Evolutionary conservation across 2,888 invertebrate genomes (phyloP).

Genomic region (Philonicus albiceps): DNA sequence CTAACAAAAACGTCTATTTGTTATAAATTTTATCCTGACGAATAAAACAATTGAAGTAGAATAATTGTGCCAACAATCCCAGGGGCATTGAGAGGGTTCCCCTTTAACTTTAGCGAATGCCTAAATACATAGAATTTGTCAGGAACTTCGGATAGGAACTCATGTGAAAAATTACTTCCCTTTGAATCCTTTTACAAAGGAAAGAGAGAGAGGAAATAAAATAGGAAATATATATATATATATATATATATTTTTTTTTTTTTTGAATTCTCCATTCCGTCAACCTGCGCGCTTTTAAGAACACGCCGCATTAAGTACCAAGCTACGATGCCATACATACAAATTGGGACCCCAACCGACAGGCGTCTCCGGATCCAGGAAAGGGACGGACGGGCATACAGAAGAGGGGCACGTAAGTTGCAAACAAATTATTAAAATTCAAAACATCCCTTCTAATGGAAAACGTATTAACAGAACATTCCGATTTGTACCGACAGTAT

Average conservation of each 20-base stretch:
- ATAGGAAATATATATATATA: not conserved
- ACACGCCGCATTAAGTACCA: conserved; percentile 23
- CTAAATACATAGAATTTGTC: not conserved
- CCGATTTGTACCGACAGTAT: conserved; percentile 34
- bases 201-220: not conserved
- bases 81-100: not conserved
- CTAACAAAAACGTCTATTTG: not conserved
- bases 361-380: not conserved
- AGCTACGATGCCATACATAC: conserved; percentile 11
- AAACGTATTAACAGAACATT: conserved; percentile 45
- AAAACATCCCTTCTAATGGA: conserved; percentile 43
- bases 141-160: conserved; percentile 29
- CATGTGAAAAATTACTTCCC: conserved; percentile 36
- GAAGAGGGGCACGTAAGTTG: conserved; percentile 26
- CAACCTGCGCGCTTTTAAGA: not conserved
- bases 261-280: not conserved
- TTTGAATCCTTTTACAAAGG: not conserved
- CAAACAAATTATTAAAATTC: conserved; percentile 44
- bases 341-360: conserved; percentile 4
- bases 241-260: not conserved
- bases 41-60: not conserved
- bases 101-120: not conserved
- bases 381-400: not conserved
- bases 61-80: not conserved
- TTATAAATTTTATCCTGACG: not conserved